Evolutionary conservation across 2,113 vertebrate species (phyloP).

Genomic region (Rhea americana): DNA sequence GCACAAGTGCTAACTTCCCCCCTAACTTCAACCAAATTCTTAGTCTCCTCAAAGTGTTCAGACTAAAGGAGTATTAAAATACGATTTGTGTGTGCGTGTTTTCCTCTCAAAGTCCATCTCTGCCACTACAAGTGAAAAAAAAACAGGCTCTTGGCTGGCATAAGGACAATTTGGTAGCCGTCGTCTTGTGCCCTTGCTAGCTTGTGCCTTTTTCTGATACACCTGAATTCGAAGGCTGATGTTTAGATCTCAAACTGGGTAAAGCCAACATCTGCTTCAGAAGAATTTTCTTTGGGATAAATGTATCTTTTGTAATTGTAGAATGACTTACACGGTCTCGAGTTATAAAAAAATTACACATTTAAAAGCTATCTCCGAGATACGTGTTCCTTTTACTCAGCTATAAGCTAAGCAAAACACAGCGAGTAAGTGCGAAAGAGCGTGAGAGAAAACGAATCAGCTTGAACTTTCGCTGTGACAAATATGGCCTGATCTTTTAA

Average conservation of each 20-base stretch:
- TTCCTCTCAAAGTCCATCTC: background rate
- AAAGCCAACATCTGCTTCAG: constrained; percentile 43
- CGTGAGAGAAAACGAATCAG: constrained; percentile 53
- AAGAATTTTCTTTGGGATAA: constrained; percentile 38
- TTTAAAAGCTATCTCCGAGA: constrained; percentile 43
- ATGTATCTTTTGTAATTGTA: background rate
- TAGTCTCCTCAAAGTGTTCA: background rate
- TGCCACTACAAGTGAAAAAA: background rate
- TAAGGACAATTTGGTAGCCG: constrained; percentile 19
- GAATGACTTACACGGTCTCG: constrained; percentile 51
- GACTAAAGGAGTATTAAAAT: constrained; percentile 2
- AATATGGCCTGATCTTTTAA: constrained; percentile 57
- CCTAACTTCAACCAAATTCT: background rate
- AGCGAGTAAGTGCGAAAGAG: background rate
- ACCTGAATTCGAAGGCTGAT: constrained; percentile 16
- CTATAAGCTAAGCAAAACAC: constrained; percentile 47
- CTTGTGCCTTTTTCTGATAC: constrained; percentile 17
- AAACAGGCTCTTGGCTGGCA: constrained; percentile 9
- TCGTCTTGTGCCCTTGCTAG: background rate
- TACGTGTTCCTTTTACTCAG: constrained; percentile 14
- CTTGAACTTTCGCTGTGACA: constrained; percentile 58
- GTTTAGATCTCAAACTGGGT: constrained; percentile 25
- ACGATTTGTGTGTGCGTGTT: background rate
- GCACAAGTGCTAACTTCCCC: background rate
- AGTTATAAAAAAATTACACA: constrained; percentile 47